Evolutionary conservation across 1,140 invertebrate species (phyloP).

Genomic region (Trypoxylus dichotomus): DNA sequence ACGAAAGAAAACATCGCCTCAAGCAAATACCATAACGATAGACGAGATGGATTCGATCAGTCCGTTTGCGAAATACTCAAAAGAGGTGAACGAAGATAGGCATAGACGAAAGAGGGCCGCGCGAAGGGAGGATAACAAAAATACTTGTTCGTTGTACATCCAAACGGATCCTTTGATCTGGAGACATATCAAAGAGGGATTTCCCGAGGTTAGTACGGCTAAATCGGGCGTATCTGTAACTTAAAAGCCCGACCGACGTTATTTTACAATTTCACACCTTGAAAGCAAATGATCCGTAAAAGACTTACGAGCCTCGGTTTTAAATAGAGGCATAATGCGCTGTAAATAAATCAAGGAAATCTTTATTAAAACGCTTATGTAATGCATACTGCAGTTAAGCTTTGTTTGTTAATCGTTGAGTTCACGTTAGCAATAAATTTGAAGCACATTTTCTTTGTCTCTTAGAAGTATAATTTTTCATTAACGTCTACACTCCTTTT

Average conservation of each 20-base stretch:
- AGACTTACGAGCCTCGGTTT: neutral
- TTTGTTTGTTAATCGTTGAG: too few relatives aligned
- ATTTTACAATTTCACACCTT: neutral
- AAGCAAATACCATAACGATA: conserved; percentile 41
- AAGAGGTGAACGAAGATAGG: conserved; percentile 62
- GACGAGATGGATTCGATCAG: conserved; percentile 54
- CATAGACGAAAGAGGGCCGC: conserved; percentile 52
- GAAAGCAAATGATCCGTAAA: neutral
- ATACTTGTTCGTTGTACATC: conserved; percentile 93
- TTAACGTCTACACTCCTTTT: too few relatives aligned
- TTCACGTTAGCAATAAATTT: too few relatives aligned
- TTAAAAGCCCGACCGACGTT: neutral
- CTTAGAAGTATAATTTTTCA: too few relatives aligned
- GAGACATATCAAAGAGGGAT: conserved; percentile 80
- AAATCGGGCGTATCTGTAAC: neutral
- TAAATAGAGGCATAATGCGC: neutral
- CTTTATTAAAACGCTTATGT: too few relatives aligned
- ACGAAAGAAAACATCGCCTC: conserved; percentile 34
- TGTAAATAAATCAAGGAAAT: too few relatives aligned
- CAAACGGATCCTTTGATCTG: conserved; percentile 98
- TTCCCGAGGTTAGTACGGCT: conserved; percentile 62
- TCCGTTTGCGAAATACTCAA: conserved; percentile 61
- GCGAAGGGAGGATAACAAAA: conserved; percentile 66
- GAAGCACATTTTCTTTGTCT: too few relatives aligned
- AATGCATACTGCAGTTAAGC: too few relatives aligned